Base-by-base conservation (phyloP, 2,113 vertebrate species). In the Bungarus multicinctus region DNA sequence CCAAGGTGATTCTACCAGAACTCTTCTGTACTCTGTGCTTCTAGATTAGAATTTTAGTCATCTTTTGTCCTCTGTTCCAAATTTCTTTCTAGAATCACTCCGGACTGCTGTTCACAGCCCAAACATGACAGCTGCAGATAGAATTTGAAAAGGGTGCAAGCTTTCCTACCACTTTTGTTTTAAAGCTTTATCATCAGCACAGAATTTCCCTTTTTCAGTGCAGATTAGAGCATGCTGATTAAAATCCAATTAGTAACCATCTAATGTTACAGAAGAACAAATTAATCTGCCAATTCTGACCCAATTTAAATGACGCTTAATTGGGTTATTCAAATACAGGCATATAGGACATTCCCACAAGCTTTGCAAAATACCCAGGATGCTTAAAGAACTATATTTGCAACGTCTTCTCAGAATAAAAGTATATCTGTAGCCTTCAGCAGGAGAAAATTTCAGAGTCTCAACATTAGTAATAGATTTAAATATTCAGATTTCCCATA, bases 231-330 rank as follows among this genome's bases (percentile, higher is more conserved):
- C 45, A 53, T 8, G 25, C 88, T 53, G 92, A 93, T 90, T 93
- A 90, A 93, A 90, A 93, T 90, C 92, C 57, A 93, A 93, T 93
- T 93, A 93, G 92, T 57, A 87, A 90, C 92, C n/a, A 34, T 86
- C 92, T 90, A 90, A 90, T 58, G 54, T 45, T 43, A 64, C 87
- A 90, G 89, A 90, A 93, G 54, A 90, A 90, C 92, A 93, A 93
- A 93, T 93, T 93, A 90, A 93, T 90, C 92, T 93, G 86, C 55
- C 81, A 90, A 43, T 93, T 60, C 55, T 90, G 81, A 87, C 92
- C 92, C 90, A 90, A 93, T 93, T 93, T 93, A 90, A 93, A 93
- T 87, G 45, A 90, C 9, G 47, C 58, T 90, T 93, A 93, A 90
- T 93, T 90, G 89, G 89, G 89, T 90, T 69, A 93, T 52, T 12